Evolutionary conservation across 2,113 vertebrate genomes (phyloP), one percentile per base, ranked within the genome.

Genomic region (Coptodon bakossiorum): DNA sequence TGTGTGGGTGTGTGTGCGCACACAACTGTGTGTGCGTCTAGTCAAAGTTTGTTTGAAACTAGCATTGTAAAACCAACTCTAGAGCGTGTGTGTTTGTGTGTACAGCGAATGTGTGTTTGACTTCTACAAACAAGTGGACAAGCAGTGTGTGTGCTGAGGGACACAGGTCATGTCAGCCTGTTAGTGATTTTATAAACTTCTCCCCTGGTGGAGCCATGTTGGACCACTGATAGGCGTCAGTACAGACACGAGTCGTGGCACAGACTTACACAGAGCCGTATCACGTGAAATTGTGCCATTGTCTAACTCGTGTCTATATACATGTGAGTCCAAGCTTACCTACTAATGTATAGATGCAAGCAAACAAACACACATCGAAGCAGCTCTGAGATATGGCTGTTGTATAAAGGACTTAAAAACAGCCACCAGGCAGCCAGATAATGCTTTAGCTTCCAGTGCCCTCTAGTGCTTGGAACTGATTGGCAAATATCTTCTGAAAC

Each of bases 401-500:
- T 78, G 84, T 92, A 88, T 78, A 90, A 84, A 93, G 85, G 78
- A 89, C 45, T 89, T 81, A 31, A 90, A 68, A 89, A 85, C 68
- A 68, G 52, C 38, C 52, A 13, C 7, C 66, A 81, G 79, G 87
- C 24, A 71, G 79, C 52, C 38, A 68, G 66, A 12, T 59, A 16
- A 95, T 94, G 91, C 88, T 96, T 92, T 94, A 94, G 93, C 93
- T 95, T 96, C 90, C 93, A 96, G 92, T 96, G 96, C 96, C 95
- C 96, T 97, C 96, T 97, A 94, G 95, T 96, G 96, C 79, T 81
- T 12, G 36, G n/a, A 86, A 61, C 16, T 43, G 71, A 38, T 38
- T 57, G 78, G 31, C 10, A 91, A 88, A 84, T 31, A 17, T 79
- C 27, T 78, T 43, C 45, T 88, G n/a, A 48, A 82, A 89, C 63